Evolutionary conservation across 2,113 vertebrate species (phyloP), one percentile per base, ranked within the genome.

Genomic region (Esox niger): DNA sequence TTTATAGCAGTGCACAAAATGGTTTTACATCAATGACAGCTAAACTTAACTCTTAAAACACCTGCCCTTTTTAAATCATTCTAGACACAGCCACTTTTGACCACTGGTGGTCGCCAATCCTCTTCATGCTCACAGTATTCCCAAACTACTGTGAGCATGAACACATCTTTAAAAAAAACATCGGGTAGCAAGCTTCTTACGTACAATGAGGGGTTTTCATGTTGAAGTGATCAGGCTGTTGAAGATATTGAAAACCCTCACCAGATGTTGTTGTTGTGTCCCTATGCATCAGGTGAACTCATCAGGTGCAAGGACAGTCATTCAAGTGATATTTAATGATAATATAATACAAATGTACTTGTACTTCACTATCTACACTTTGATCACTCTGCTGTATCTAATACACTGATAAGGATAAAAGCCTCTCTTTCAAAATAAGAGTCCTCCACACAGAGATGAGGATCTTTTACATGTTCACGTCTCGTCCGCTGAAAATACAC

Each of bases 101-200:
- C 85, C 87, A 84, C 84, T 78, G 59, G 82, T 66, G 55, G 80
- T 76, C 69, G 23, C 84, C 72, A 80, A 83, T 86, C 78, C 60
- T 30, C 57, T 68, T 38, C 69, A 38, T 74, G 33, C n/a, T 62
- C 63, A 13, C 57, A 59, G 10, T 66, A n/a, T 57, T 10, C 27
- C 57, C 43, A 31, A 38, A 31, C 33, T 57, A 60, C 59, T 66
- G 21, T 66, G 21, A 59, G 29, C 17, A 8, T 58, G 13, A 35
- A 69, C 29, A 30, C 26, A 29, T 30, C 61, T 33, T 66, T 47
- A 25, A 68, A 54, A 64, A 63, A 66, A 56, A 69, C 68, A 38
- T 38, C 64, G 21, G 61, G 64, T 58, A 61, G 30, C 67, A 77
- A 68, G 58, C 57, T n/a, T 68, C 64, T 70, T 56, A 69, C 64